phyloP scores from a whole-genome alignment of 2,888 invertebrate species.

The Neocrepidodera transversa region DNA sequence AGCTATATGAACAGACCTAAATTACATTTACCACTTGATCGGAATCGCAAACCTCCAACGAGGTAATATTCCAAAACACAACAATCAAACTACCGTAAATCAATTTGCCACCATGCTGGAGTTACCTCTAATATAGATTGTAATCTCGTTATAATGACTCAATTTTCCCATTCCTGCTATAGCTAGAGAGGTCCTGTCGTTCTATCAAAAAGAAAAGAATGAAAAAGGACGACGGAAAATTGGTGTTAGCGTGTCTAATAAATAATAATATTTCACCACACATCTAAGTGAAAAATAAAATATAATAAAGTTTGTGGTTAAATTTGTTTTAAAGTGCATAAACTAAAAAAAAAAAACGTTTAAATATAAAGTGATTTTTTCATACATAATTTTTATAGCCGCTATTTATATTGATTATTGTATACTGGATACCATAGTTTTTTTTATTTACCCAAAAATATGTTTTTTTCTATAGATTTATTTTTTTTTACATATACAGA shows the following conservation, averaged over 20 bases:
- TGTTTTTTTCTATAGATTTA: no score
- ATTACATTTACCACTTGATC: conserved; percentile 19
- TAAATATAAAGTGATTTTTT: no score
- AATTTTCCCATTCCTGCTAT: conserved; percentile 18
- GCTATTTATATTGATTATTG: no score
- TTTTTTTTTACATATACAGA: no score
- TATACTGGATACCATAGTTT: no score
- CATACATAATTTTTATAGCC: no score
- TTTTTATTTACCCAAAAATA: no score
- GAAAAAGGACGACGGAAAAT: neutral
- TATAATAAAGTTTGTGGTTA: no score
- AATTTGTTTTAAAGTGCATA: no score
- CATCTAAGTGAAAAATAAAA: conserved; percentile 4
- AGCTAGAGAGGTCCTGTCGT: conserved; percentile 4
- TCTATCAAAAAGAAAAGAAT: conserved; percentile 1
- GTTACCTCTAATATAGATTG: conserved; percentile 25
- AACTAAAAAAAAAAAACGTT: no score
- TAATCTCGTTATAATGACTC: conserved; percentile 35
- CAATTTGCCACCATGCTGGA: conserved; percentile 25
- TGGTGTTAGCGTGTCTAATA: conserved; percentile 9
- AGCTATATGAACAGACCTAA: neutral
- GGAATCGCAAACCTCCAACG: conserved; percentile 8
- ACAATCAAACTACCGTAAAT: conserved; percentile 27
- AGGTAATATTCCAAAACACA: conserved; percentile 24
- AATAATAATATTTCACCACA: conserved; percentile 2